Evolutionary conservation across 1,140 invertebrate species (phyloP).

Genomic region (Lepidurus couesii): DNA sequence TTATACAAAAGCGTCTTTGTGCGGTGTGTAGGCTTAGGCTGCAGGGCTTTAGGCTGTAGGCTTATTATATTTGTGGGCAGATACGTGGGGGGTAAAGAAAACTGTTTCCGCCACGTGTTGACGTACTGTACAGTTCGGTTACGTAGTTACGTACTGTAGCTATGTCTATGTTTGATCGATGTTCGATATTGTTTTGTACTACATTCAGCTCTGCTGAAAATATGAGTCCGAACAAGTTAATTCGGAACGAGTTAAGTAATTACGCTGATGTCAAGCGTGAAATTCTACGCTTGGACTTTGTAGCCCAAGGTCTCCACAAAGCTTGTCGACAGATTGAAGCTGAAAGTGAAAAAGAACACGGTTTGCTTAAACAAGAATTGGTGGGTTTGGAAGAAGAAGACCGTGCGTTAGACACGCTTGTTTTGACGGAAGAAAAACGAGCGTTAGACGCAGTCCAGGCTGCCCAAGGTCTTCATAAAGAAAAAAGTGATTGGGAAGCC

Average conservation of each 20-base stretch:
- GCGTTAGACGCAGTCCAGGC: neutral
- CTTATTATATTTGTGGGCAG: no score
- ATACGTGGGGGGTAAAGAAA: neutral
- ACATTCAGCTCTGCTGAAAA: neutral
- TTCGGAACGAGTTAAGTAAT: constrained; percentile 22
- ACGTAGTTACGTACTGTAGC: neutral
- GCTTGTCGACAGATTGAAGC: neutral
- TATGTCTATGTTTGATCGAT: constrained; percentile 1
- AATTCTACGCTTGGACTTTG: constrained; percentile 32
- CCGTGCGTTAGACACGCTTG: neutral
- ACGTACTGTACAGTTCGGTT: no score
- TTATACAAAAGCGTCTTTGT: neutral
- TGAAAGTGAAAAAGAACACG: neutral
- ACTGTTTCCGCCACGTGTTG: neutral
- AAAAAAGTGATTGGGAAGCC: neutral
- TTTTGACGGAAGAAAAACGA: neutral
- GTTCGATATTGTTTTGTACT: neutral
- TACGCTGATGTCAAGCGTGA: constrained; percentile 32
- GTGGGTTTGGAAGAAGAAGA: neutral
- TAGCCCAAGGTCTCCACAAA: constrained; percentile 26
- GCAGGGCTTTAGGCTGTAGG: no score
- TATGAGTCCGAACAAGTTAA: neutral
- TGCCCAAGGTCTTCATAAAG: constrained; percentile 1
- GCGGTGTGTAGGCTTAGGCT: no score
- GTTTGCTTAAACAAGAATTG: neutral